Base-by-base conservation (phyloP, 2,113 vertebrate genomes). In the Irena cyanogastra region DNA sequence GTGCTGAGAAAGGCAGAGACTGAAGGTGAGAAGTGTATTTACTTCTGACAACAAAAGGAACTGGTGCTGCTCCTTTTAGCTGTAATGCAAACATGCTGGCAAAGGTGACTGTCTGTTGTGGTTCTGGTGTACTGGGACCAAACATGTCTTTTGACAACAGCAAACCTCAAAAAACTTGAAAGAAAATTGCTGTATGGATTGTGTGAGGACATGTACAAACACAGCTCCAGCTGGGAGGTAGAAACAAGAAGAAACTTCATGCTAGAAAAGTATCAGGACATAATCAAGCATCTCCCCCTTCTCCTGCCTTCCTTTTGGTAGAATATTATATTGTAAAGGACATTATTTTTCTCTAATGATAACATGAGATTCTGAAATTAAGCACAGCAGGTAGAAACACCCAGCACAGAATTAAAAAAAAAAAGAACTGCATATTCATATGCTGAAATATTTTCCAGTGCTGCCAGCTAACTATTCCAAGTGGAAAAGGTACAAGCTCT, bases 351-450 rank as follows among this genome's bases (percentile, higher is more conserved):
- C 68, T 88, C 35, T 90, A 91, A 93, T 57, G 86, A 70, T 71
- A 95, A 92, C 37, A 74, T 0, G 3, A 59, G 47, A 68, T 82
- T 89, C 80, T 83, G 83, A 95, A 96, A 96, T 92, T 63, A 94
- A 45, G 44, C 91, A 85, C 90, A 95, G 87, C 80, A 96, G 88
- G 89, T 83, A 81, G 56, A 87, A 96, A 94, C 28, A 94, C 60
- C 57, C 16, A 5, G 26, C 49, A 57, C 26, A 86, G 77, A 93
- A 77, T 79, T 44, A 44, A 61, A 77, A 84, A 86, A 82, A 87
- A 26, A 41, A 71, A n/a, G 2, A 60, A 41, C n/a, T 90, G 44
- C 80, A 83, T 94, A 91, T 95, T 95, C 44, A 83, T 88, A 50
- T 37, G 19, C 60, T 90, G 74, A 95, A 89, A 83, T 60, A 24